phyloP scores from a whole-genome alignment of 1,140 invertebrate genomes.

The Parapsyche elsis region DNA sequence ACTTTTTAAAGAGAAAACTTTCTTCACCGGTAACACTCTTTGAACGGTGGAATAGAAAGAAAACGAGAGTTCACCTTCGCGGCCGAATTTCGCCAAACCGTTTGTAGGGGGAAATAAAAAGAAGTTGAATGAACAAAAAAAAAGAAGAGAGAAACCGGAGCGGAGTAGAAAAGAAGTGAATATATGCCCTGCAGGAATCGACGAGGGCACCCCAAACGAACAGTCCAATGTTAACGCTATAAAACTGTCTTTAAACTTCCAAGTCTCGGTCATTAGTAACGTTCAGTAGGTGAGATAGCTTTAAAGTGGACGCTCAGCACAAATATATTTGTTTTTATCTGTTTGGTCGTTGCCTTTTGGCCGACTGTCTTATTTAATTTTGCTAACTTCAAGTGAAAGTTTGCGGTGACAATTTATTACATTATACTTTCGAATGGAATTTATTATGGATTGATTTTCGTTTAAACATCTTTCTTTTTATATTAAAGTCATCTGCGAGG shows the following conservation, averaged over 20 bases:
- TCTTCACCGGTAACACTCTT: slow-evolving; percentile 52
- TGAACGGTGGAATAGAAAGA: slow-evolving; percentile 44
- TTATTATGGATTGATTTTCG: not conserved
- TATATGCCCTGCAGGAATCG: slow-evolving; percentile 12
- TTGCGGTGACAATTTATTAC: not conserved
- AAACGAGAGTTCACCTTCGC: slow-evolving; percentile 53
- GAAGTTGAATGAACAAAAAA: slow-evolving; percentile 32
- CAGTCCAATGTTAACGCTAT: slow-evolving; percentile 50
- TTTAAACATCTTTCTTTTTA: not conserved
- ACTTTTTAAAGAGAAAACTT: slow-evolving; percentile 57
- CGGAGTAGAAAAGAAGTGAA: not conserved
- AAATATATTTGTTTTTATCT: slow-evolving; percentile 46
- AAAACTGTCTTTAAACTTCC: slow-evolving; percentile 55
- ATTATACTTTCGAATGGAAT: not conserved
- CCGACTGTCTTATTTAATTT: slow-evolving; percentile 44
- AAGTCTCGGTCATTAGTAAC: slow-evolving; percentile 53
- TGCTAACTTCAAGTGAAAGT: slow-evolving; percentile 21
- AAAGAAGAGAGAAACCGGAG: not conserved
- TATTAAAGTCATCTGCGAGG: slow-evolving; percentile 17
- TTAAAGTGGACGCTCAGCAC: not conserved
- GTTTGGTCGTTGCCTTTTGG: slow-evolving; percentile 41
- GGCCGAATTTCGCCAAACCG: slow-evolving; percentile 33
- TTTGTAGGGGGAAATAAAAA: slow-evolving; percentile 29
- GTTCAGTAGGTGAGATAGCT: slow-evolving; percentile 46
- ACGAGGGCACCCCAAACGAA: slow-evolving; percentile 43